Base-by-base conservation (phyloP, 2,888 invertebrate species). In the Ophion ellenae region DNA sequence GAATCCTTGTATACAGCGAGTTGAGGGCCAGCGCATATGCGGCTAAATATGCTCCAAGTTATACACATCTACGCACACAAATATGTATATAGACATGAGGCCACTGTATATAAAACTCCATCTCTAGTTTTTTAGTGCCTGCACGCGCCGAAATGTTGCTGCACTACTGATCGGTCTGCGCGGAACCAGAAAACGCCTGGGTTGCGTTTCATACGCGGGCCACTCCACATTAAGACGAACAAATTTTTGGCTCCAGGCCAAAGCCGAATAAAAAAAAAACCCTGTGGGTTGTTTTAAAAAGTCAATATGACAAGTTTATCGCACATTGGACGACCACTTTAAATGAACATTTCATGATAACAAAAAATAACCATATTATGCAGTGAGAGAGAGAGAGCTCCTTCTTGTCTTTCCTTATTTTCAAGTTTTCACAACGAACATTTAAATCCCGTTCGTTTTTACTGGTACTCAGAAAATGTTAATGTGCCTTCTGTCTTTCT, bases 171-270 rank as follows among this genome's bases (percentile, higher is more conserved):
- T 73, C 81, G 74, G 84, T 63, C 77, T 66, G 67, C 82, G 86
- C 76, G 81, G 14, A n/a, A 71, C 64, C 76, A 59, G 47, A 69
- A 66, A 36, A 63, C 66, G 69, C 81, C 77, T 74, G 85, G 79
- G 59, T 79, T 90, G 90, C 90, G 90, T 90, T 91, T 89, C 89
- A 89, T 90, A 88, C 66, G 57, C 32, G 67, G 67, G 67, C 40
- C 59, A 24, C 40, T 77, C 24, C 67, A 40, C 67, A n/a, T 36
- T 59, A 24, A 59, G 5, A 57, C 40, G 24, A 20, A 57, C 47
- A 6, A 9, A 45, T 67, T 59, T 76, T 67, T 77, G 67, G 77
- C 40, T 17, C 2, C 10, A 6, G 2, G 40, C 53, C 67, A 69
- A 67, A 32, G 40, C 36, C 36, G 57, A 40, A 40, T 7, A 9